phyloP scores from a whole-genome alignment of 2,888 invertebrate species.

The Tetanocera ferruginea region DNA sequence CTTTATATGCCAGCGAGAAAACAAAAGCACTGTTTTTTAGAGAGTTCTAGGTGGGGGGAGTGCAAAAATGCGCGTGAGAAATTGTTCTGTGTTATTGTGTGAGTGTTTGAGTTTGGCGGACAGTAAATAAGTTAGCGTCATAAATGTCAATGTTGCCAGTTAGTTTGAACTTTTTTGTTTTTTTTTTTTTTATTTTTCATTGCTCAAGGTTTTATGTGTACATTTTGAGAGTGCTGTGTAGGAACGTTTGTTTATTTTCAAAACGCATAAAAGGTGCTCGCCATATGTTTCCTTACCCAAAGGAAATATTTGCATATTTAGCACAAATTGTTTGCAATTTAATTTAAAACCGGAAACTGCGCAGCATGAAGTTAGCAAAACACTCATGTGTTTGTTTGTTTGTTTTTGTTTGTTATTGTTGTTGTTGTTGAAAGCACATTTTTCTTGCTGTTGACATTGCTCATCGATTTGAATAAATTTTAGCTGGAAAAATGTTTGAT shows the following conservation, averaged over 20 bases:
- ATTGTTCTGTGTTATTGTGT: background rate
- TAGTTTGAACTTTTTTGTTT: background rate
- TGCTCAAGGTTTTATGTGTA: too few relatives aligned
- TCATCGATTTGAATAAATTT: constrained; percentile 19
- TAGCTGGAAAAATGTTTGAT: background rate
- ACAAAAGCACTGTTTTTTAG: background rate
- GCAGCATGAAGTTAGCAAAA: background rate
- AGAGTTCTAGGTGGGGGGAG: background rate
- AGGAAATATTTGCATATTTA: constrained; percentile 35
- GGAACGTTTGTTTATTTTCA: background rate
- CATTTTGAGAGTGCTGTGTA: too few relatives aligned
- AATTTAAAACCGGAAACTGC: constrained; percentile 39
- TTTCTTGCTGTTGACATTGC: background rate
- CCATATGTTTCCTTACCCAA: constrained; percentile 9
- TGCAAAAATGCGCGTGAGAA: background rate
- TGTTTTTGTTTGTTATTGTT: background rate
- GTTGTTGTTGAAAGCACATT: background rate
- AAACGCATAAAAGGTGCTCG: background rate
- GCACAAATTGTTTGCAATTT: constrained; percentile 40
- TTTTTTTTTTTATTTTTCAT: background rate
- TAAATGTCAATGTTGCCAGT: constrained; percentile 6
- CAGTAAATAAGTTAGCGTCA: background rate
- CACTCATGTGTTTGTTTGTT: background rate
- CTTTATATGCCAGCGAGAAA: background rate
- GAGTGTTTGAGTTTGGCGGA: background rate